Evolutionary conservation across 1,140 invertebrate genomes (phyloP), one percentile per base, ranked within the genome.

Genomic region (Homarus americanus): DNA sequence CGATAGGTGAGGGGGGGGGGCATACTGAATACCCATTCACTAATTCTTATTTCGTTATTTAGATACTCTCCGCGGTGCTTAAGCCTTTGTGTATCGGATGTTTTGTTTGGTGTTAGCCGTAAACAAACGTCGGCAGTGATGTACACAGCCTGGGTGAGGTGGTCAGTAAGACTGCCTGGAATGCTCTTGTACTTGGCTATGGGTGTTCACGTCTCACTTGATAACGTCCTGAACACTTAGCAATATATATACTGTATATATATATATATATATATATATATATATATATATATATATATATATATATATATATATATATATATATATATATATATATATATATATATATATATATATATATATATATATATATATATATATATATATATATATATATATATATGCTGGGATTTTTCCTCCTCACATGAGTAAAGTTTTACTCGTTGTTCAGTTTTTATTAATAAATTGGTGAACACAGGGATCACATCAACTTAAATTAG

Each of bases 81-180:
- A 38, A 49, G 66, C 38, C 69, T 75, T 75, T 75, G 66, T 73
- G 38, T 3, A 63, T 38, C 32, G 63, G 63, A 15, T 41, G 38
- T 36, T 84, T 84, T 84, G 82, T 84, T 40, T 84, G 82, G 36
- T 72, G 63, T 78, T 41, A 34, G 63, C 69, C 82, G 69, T 84
- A 84, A 84, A 73, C 63, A 69, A 84, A n/a, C 34, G 36, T 72
- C n/a, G 69, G 24, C 53, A 38, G 82, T 83, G 58, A 72, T 72
- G 58, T n/a, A 83, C 34, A 83, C 58, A 15, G 79, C n/a, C 32
- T n/a, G 38, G 53, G 58, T 28, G 58, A 40, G 58, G 58, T 36
- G 34, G 40, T 34, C 4, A 20, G 78, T 49, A 17, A 10, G 44
- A 17, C 44, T 49, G 9, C 44, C 44, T 17, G 0, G 44, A 17